phyloP scores from a whole-genome alignment of 2,888 invertebrate species.

The Balanococcus diminutus region DNA sequence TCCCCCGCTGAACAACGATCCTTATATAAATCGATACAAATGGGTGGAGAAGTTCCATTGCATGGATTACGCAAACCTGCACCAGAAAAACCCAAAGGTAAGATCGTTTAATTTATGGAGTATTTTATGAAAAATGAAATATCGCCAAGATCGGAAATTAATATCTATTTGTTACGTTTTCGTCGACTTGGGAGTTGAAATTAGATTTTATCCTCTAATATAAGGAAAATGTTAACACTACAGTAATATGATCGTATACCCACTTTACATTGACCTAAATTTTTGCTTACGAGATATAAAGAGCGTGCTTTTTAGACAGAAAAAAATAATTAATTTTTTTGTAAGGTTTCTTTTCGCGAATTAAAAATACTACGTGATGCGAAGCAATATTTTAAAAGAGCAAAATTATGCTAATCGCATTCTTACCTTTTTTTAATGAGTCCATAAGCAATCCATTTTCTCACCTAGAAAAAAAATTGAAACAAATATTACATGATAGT shows the following conservation, averaged over 20 bases:
- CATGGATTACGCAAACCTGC: constrained; percentile 89
- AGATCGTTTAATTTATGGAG: constrained; percentile 58
- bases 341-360: background rate
- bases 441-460: too few relatives aligned
- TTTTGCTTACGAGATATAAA: background rate
- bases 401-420: background rate
- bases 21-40: constrained; percentile 86
- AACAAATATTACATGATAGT: too few relatives aligned
- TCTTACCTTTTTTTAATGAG: background rate
- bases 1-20: constrained; percentile 84
- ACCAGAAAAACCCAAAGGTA: constrained; percentile 81
- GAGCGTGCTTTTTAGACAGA: background rate
- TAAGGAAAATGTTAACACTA: constrained; percentile 30
- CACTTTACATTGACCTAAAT: background rate
- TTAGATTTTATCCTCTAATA: background rate
- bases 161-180: background rate
- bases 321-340: background rate
- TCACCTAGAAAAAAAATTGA: too few relatives aligned
- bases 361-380: background rate
- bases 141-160: background rate
- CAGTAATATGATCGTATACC: background rate
- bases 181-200: background rate
- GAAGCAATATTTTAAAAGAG: background rate
- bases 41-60: constrained; percentile 92
- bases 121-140: constrained; percentile 20